Evolutionary conservation across 2,797 vertebrate genomes (phyloP).

Genomic region (Clamator glandarius): DNA sequence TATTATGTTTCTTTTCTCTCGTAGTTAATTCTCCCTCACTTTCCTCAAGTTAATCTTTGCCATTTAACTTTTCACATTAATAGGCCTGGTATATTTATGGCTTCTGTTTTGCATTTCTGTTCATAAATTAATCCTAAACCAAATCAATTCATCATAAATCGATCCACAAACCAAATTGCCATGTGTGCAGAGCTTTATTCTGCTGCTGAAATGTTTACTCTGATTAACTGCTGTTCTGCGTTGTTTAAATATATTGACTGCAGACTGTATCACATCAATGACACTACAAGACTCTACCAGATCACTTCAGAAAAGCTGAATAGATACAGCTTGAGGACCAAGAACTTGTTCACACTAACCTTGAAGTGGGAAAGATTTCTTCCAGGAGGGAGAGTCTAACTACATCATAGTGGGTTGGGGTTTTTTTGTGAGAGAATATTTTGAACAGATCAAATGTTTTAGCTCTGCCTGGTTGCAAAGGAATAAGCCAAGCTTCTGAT

Average conservation of each 20-base stretch:
- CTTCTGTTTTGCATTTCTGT: not conserved
- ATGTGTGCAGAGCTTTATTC: not conserved
- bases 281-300: not conserved
- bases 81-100: not conserved
- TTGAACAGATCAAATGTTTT: not conserved
- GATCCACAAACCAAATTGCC: not conserved
- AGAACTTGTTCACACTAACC: not conserved
- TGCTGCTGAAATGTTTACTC: not conserved
- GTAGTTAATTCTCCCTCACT: not conserved
- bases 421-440: not conserved
- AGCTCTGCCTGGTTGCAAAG: not conserved
- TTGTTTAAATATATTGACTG: not conserved
- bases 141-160: not conserved
- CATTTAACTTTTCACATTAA: not conserved
- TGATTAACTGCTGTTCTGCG: not conserved
- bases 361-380: not conserved
- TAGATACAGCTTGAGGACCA: not conserved
- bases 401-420: not conserved
- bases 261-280: not conserved
- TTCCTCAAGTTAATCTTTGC: not conserved
- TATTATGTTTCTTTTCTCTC: not conserved
- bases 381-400: not conserved
- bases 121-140: slow-evolving; percentile 3
- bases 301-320: not conserved
- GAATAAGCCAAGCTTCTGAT: not conserved